A percentile compares a stretch with the other conserved stretches of the same genome.
Evolutionary conservation across 2,888 invertebrate species (phyloP).

Genomic region (Pandemis corylana): DNA sequence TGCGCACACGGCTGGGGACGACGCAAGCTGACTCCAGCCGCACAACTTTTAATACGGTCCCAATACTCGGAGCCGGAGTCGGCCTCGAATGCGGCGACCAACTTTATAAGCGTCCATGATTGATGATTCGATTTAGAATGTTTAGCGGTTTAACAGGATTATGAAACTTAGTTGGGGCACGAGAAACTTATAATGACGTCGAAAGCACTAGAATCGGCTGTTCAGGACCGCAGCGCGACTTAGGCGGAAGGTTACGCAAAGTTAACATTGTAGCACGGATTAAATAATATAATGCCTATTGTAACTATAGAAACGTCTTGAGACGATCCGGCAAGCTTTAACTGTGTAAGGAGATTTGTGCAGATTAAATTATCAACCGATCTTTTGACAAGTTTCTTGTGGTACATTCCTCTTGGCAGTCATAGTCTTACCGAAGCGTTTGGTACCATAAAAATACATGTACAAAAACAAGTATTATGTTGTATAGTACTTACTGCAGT

Average conservation of each 20-base stretch:
- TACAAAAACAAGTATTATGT: too few relatives aligned
- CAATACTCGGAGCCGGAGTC: conserved; percentile 38
- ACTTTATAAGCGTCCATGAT: conserved; percentile 41
- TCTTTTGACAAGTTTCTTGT: too few relatives aligned
- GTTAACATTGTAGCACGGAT: conserved; percentile 5
- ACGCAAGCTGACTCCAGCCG: background rate
- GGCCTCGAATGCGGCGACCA: conserved; percentile 10
- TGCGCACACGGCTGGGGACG: background rate
- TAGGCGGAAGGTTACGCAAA: background rate
- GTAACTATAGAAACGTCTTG: background rate
- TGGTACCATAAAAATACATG: too few relatives aligned
- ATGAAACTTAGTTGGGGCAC: conserved; percentile 19
- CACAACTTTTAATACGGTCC: conserved; percentile 54
- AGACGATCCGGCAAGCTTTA: background rate
- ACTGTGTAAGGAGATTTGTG: background rate
- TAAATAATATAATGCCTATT: background rate
- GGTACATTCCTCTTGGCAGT: too few relatives aligned
- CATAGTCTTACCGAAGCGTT: too few relatives aligned
- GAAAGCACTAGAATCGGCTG: conserved; percentile 8
- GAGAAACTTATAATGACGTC: conserved; percentile 27
- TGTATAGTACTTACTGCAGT: too few relatives aligned
- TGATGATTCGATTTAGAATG: conserved; percentile 41
- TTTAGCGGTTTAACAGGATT: conserved; percentile 35
- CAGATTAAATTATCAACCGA: too few relatives aligned
- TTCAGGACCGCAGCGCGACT: background rate